Percentiles rank a stretch among this genome's conserved stretches.
These are phyloP conservation scores for Euura saliciscinereae DNA, from an alignment of 1,140 invertebrate species.

Conservation along the genomic window DNA sequence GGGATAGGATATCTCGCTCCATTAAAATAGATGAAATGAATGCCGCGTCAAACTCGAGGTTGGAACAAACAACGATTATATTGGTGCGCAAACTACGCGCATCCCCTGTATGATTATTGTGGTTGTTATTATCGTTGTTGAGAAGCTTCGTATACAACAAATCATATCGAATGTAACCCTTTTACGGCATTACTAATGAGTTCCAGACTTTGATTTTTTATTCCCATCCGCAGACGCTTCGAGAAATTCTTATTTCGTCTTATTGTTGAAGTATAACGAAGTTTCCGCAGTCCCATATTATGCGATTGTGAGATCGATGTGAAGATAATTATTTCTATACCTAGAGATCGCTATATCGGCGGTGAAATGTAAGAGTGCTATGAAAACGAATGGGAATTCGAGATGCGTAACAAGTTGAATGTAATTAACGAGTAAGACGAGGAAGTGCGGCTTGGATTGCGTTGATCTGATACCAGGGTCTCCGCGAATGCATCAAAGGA, in stretches of 20 bases:
- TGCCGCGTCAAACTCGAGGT: not conserved
- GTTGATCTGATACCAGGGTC: constrained; percentile 28
- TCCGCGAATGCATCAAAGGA: constrained; percentile 26
- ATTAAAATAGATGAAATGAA: constrained; percentile 15
- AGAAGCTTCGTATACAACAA: not conserved
- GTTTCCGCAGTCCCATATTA: no score
- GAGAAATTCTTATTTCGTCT: no score
- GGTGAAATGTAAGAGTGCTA: constrained; percentile 10
- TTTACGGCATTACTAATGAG: constrained; percentile 8
- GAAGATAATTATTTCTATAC: constrained; percentile 24
- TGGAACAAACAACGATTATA: constrained; percentile 9
- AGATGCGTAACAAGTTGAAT: constrained; percentile 22
- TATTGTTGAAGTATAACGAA: no score
- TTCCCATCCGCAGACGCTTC: not conserved
- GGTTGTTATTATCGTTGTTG: not conserved
- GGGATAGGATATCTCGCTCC: constrained; percentile 8
- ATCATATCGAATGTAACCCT: not conserved
- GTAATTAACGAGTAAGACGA: constrained; percentile 36
- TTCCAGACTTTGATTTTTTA: constrained; percentile 4
- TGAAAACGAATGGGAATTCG: not conserved
- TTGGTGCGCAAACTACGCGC: constrained; percentile 14
- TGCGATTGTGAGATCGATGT: not conserved
- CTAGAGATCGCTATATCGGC: constrained; percentile 24
- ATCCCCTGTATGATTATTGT: constrained; percentile 3
- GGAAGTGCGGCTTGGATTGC: constrained; percentile 34